A percentile compares a stretch with the other conserved stretches of the same genome.
Conservation (phyloP, 1,140 invertebrate species). For the Ganaspis sp. region DNA sequence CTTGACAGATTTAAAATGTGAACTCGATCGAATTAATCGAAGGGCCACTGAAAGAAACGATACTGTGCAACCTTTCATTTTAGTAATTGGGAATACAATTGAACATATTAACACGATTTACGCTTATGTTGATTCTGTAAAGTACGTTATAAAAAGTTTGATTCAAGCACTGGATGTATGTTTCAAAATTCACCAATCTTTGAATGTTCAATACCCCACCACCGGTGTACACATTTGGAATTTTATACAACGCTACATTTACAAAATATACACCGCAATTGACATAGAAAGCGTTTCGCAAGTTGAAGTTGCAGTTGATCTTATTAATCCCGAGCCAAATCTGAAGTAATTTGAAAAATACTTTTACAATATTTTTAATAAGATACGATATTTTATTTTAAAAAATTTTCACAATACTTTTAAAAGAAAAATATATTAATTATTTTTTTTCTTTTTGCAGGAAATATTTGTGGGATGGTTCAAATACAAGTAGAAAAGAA, state of each 20-base stretch:
- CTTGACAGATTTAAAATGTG: background rate
- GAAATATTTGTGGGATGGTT: too few relatives aligned
- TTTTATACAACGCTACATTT: background rate
- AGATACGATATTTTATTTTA: too few relatives aligned
- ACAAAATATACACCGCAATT: background rate
- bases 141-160: background rate
- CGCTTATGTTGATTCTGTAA: background rate
- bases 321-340: background rate
- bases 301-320: background rate
- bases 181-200: slow-evolving; percentile 12
- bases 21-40: background rate
- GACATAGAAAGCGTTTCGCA: background rate
- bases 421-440: too few relatives aligned
- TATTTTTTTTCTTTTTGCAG: too few relatives aligned
- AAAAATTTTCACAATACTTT: too few relatives aligned
- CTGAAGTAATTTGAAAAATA: background rate
- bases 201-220: slow-evolving; percentile 4
- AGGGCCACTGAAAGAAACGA: background rate
- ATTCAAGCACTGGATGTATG: background rate
- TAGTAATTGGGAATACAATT: background rate
- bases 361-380: too few relatives aligned
- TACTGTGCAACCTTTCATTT: background rate
- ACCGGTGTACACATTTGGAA: background rate
- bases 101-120: background rate
- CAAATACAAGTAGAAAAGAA: too few relatives aligned